These are phyloP conservation scores for Taenioides sp. DNA, from an alignment of 2,797 vertebrate genomes.

Conservation along the genomic window DNA sequence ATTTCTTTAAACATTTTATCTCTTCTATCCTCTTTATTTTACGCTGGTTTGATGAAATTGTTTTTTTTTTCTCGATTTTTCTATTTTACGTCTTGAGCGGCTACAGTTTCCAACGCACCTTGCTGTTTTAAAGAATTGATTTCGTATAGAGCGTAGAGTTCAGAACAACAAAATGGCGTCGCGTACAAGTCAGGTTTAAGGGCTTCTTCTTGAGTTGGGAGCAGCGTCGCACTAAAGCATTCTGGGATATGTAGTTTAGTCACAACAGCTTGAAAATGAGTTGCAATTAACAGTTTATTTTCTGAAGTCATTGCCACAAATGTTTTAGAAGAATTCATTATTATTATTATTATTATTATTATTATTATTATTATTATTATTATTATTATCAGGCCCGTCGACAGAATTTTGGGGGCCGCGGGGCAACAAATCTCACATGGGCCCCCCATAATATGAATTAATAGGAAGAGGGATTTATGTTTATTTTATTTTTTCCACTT, in stretches of 20 bases:
- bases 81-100: not conserved
- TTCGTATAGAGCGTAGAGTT: not conserved
- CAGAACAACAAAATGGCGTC: not conserved
- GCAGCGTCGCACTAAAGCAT: conserved; percentile 20
- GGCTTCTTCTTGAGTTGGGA: not conserved
- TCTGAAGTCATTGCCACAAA: not conserved
- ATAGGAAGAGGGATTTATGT: not conserved
- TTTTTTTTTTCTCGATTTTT: not conserved
- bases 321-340: not conserved
- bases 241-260: conserved; percentile 36
- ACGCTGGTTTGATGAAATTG: not conserved
- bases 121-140: not conserved
- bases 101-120: conserved; percentile 8
- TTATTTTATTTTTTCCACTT: not conserved
- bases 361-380: not conserved
- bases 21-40: not conserved
- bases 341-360: no score
- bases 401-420: no score
- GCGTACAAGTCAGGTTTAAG: not conserved
- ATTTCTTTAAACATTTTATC: not conserved
- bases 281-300: not conserved
- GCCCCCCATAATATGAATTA: no score
- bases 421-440: no score
- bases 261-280: not conserved
- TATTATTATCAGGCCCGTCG: no score